phyloP scores from a whole-genome alignment of 2,888 invertebrate genomes.

The Altica lythri region DNA sequence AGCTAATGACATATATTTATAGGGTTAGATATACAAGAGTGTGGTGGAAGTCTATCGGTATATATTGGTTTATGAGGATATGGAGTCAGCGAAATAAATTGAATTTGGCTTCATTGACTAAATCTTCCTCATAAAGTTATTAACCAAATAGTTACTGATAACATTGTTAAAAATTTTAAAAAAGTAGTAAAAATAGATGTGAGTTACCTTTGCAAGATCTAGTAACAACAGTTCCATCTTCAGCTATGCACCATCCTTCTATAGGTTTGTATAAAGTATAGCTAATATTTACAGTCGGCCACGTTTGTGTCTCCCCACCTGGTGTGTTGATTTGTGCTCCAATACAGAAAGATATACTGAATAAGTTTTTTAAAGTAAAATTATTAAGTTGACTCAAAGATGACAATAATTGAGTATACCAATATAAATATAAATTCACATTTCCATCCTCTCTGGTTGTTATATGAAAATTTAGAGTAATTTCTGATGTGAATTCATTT shows the following conservation, averaged over 20 bases:
- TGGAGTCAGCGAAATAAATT: too few relatives aligned
- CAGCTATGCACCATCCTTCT: conserved; percentile 58
- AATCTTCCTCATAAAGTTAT: too few relatives aligned
- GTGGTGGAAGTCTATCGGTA: too few relatives aligned
- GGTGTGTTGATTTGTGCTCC: conserved; percentile 12
- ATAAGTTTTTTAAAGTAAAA: conserved; percentile 29
- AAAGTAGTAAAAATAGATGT: too few relatives aligned
- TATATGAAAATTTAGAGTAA: conserved; percentile 42
- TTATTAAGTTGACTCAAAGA: conserved; percentile 1
- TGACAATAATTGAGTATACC: too few relatives aligned
- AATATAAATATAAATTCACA: too few relatives aligned
- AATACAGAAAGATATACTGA: conserved; percentile 34
- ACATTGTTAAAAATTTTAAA: too few relatives aligned
- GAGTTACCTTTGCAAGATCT: conserved; percentile 61
- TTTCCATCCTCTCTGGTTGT: conserved; percentile 20
- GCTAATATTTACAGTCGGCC: conserved; percentile 34
- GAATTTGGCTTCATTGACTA: too few relatives aligned
- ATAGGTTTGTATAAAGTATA: conserved; percentile 23
- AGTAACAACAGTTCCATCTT: conserved; percentile 62
- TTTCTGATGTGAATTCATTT: conserved; percentile 32
- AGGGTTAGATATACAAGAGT: too few relatives aligned
- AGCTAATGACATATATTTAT: too few relatives aligned
- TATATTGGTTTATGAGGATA: too few relatives aligned
- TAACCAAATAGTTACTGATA: too few relatives aligned
- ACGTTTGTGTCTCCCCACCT: conserved; percentile 29